Conservation (phyloP, 2,888 invertebrate species). For the Synergus japonicus region DNA sequence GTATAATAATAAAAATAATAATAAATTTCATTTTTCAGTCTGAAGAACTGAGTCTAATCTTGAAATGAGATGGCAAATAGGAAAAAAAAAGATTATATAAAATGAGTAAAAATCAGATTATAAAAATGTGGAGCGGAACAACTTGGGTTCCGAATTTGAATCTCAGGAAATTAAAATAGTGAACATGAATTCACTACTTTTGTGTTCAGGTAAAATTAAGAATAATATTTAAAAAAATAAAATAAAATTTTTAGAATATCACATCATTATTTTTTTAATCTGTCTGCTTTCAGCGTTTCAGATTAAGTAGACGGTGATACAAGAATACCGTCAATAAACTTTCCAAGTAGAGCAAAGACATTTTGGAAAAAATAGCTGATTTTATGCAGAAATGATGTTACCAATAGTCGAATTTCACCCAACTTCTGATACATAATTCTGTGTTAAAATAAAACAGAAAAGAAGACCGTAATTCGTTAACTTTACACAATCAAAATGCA, state of each 20-base stretch:
- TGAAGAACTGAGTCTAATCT: background rate
- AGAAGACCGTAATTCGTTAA: conserved; percentile 50
- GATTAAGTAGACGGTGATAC: conserved; percentile 52
- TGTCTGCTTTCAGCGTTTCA: conserved; percentile 46
- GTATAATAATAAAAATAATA: background rate
- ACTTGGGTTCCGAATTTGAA: background rate
- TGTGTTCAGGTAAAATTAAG: conserved; percentile 23
- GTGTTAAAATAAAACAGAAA: conserved; percentile 25
- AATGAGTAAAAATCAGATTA: background rate
- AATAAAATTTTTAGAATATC: background rate
- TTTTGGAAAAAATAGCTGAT: conserved; percentile 13
- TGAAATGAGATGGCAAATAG: background rate
- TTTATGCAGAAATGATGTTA: conserved; percentile 37
- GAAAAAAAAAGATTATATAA: no score
- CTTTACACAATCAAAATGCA: conserved; percentile 58
- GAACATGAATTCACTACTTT: background rate
- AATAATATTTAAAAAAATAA: background rate
- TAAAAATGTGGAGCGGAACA: background rate
- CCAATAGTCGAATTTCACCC: conserved; percentile 49
- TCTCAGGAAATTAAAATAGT: conserved; percentile 16
- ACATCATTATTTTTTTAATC: conserved; percentile 9
- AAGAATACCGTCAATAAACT: conserved; percentile 58
- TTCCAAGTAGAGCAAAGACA: conserved; percentile 55
- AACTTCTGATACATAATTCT: conserved; percentile 38
- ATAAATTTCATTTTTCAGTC: background rate